These are phyloP conservation scores for Eulemur albifrons DNA, from an alignment of 2,797 vertebrate genomes.

Conservation along the genomic window DNA sequence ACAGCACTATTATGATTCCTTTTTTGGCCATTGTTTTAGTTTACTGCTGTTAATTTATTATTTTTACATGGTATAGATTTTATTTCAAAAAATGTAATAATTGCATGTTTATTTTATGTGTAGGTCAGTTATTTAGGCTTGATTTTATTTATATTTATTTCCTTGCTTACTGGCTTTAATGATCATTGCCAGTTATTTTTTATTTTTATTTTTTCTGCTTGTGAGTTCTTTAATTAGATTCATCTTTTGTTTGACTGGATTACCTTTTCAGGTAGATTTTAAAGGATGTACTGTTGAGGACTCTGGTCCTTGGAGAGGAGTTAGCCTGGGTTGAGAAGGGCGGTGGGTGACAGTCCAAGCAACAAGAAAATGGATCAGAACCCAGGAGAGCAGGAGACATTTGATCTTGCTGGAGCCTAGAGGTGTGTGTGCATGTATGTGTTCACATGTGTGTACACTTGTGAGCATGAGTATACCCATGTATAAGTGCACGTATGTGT, in stretches of 20 bases:
- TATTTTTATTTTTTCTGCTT: not conserved
- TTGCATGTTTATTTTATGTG: not conserved
- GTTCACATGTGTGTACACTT: not conserved
- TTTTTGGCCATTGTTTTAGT: not conserved
- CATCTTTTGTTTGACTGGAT: not conserved
- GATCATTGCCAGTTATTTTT: not conserved
- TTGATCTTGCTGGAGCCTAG: not conserved
- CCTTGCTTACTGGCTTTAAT: not conserved
- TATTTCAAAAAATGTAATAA: not conserved
- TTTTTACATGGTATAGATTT: not conserved
- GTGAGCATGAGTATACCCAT: not conserved
- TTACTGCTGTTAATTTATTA: accelerated
- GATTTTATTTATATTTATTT: not conserved
- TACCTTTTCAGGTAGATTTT: not conserved
- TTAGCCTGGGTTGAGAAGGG: not conserved
- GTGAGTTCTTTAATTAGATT: not conserved
- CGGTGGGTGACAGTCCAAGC: not conserved
- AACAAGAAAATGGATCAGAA: not conserved
- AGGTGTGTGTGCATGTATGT: too few relatives aligned
- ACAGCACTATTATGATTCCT: accelerated
- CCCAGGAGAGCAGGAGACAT: not conserved
- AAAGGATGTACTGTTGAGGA: not conserved
- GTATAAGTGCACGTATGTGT: too few relatives aligned
- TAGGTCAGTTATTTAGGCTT: not conserved
- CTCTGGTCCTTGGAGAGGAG: not conserved